Percentiles rank a stretch among this genome's conserved stretches.
Conservation (phyloP, 2,113 vertebrate species). For the Aspiorhynchus laticeps region DNA sequence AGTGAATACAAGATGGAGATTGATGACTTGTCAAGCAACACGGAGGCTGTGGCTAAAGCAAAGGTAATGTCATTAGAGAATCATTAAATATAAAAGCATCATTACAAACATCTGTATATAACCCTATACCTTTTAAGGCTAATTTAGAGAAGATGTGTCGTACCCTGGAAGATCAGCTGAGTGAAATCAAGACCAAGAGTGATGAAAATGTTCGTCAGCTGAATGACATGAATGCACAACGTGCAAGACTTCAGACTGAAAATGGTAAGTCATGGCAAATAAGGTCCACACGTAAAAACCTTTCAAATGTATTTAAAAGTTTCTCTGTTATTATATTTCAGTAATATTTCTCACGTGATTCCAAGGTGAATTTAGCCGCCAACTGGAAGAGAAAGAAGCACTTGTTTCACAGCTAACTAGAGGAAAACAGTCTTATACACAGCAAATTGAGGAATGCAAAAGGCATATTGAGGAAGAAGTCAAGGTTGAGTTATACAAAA, state of each 20-base stretch:
- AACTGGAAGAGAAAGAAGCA: background rate
- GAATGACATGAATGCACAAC: slow-evolving; percentile 27
- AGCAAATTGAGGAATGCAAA: background rate
- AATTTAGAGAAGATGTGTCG: too few relatives aligned
- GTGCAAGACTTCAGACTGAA: slow-evolving; percentile 31
- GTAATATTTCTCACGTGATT: background rate
- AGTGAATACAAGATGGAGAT: slow-evolving; percentile 79
- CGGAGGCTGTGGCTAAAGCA: slow-evolving; percentile 5
- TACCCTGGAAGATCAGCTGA: slow-evolving; percentile 18
- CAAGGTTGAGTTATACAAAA: background rate
- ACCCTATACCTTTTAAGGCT: too few relatives aligned
- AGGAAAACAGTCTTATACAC: background rate
- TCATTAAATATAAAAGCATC: too few relatives aligned
- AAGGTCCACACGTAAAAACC: too few relatives aligned
- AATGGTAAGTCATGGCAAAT: too few relatives aligned
- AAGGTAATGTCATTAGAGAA: too few relatives aligned
- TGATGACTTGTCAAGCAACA: slow-evolving; percentile 78
- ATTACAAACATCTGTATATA: too few relatives aligned
- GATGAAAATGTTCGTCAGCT: slow-evolving; percentile 23
- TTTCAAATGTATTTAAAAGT: too few relatives aligned
- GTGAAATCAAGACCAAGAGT: slow-evolving; percentile 18
- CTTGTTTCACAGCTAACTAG: background rate
- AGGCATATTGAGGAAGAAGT: background rate
- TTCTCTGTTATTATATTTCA: too few relatives aligned
- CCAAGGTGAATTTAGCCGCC: background rate